Evolutionary conservation across 2,113 vertebrate species (phyloP).

Genomic region (Dromas ardeola): DNA sequence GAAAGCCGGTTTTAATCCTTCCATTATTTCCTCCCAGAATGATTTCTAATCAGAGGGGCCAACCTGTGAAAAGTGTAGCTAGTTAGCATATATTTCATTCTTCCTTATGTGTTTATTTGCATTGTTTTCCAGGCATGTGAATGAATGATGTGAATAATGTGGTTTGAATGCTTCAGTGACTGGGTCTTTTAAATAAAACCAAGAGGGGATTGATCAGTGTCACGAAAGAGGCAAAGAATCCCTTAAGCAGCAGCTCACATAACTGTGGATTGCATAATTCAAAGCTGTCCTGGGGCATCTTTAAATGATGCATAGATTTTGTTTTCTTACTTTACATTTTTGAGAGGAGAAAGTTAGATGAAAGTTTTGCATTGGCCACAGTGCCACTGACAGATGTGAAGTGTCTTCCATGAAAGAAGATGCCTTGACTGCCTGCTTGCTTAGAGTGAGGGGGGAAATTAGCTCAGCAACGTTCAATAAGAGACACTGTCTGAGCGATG

Average conservation of each 20-base stretch:
- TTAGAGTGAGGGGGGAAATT: neutral
- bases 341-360: constrained; percentile 47
- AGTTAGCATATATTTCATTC: constrained; percentile 62
- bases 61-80: constrained; percentile 60
- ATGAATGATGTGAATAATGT: constrained; percentile 31
- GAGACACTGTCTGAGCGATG: neutral
- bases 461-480: neutral
- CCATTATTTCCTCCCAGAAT: constrained; percentile 44
- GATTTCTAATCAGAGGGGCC: constrained; percentile 45
- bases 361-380: neutral
- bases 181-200: constrained; percentile 52
- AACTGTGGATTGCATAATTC: constrained; percentile 75
- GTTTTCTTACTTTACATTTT: constrained; percentile 71
- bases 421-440: neutral
- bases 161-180: constrained; percentile 44
- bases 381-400: neutral
- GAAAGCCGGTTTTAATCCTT: constrained; percentile 61
- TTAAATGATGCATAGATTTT: constrained; percentile 79
- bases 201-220: constrained; percentile 53
- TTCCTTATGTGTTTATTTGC: constrained; percentile 56
- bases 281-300: constrained; percentile 72
- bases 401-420: neutral
- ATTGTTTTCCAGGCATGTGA: constrained; percentile 62
- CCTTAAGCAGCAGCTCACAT: constrained; percentile 68
- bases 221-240: constrained; percentile 58